Evolutionary conservation across 1,140 invertebrate genomes (phyloP), one percentile per base, ranked within the genome.

Genomic region (Cotesia vestalis): DNA sequence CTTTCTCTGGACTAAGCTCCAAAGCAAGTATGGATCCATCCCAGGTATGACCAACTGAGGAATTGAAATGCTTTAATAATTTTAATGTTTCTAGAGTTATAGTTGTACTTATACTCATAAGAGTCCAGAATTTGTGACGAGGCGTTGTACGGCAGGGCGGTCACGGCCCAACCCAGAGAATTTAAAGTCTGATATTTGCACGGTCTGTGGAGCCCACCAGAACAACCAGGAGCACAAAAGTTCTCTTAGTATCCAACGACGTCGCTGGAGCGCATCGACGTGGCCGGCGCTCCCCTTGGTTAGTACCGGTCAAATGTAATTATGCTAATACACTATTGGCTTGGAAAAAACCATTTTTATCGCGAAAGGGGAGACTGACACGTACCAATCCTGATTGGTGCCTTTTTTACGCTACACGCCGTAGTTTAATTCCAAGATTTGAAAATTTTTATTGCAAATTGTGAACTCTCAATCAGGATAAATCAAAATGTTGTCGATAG

Each of bases 251-350:
- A 68, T 71, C 69, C 66, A 68, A 70, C 40, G 34, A 62, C 62
- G 62, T 66, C 66, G 66, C 60, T 63, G 61, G 20, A 57, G 66
- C 72, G 60, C 60, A 51, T 73, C 62, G 72, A 64, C 59, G 27
- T 52, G 66, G 40, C 40, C 5, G 40, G 38, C 71, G 71, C 71
- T 72, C 71, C 71, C 71, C 63, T 62, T 57, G 40, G 40, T 46
- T 46, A 46, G 11, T 71, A 40, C 64, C 76, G 72, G 79, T 76
- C 78, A 84, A 85, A 81, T 77, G 83, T 80, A 85, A 85, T 85
- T 85, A 85, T 85, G 84, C 81, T 85, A 85, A 85, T 85, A 84
- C 80, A 75, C 81, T 83, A 85, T 85, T 85, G 83, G 84, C 77
- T 82, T 77, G 63, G 46, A 20, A 53, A 72, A 81, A 85, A 81